Conservation (phyloP, 2,888 invertebrate species). For the Parnassius smintheus region DNA sequence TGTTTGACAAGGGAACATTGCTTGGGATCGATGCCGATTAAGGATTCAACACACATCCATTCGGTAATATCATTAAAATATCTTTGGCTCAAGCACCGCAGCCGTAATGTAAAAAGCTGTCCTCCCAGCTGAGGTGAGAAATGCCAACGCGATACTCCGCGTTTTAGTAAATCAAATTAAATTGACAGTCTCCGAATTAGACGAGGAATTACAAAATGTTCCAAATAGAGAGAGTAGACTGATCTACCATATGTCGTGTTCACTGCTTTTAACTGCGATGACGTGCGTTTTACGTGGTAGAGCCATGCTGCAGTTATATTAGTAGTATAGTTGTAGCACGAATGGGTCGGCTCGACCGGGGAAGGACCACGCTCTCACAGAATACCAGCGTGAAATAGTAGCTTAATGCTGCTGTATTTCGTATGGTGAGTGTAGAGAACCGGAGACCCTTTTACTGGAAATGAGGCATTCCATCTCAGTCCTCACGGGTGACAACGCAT, state of each 20-base stretch:
- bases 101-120: constrained; percentile 65
- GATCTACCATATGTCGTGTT: constrained; percentile 68
- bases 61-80: constrained; percentile 80
- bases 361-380: too few relatives aligned
- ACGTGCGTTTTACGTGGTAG: too few relatives aligned
- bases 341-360: too few relatives aligned
- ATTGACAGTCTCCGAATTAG: constrained; percentile 42
- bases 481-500: too few relatives aligned
- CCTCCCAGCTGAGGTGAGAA: constrained; percentile 74
- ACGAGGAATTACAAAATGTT: constrained; percentile 8
- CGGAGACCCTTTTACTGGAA: too few relatives aligned
- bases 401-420: too few relatives aligned
- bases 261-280: constrained; percentile 71
- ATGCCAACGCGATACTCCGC: constrained; percentile 59
- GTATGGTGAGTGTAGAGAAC: too few relatives aligned
- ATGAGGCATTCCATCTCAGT: too few relatives aligned
- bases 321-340: too few relatives aligned
- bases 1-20: constrained; percentile 50
- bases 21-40: constrained; percentile 66
- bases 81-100: constrained; percentile 75
- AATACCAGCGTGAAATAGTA: too few relatives aligned
- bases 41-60: constrained; percentile 75
- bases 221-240: not conserved
- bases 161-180: constrained; percentile 59
- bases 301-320: too few relatives aligned